These are phyloP conservation scores for Eptesicus fuscus DNA, from an alignment of 2,113 vertebrate genomes.

Conservation along the genomic window DNA sequence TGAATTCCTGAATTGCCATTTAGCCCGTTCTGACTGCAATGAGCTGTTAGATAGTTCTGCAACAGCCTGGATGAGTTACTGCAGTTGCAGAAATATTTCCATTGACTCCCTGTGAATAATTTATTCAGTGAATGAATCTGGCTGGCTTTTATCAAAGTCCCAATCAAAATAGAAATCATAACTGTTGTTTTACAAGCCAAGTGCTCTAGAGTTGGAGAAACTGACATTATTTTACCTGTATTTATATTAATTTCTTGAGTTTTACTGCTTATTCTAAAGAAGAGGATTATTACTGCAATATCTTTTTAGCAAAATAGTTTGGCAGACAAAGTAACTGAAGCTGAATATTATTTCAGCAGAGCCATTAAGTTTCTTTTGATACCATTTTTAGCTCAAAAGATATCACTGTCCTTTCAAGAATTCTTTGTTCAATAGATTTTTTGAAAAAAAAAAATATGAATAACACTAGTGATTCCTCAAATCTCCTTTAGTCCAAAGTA, in stretches of 20 bases:
- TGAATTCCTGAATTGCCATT: neutral
- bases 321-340: neutral
- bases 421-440: neutral
- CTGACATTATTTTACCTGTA: neutral
- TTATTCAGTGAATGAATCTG: neutral
- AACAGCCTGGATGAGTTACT: neutral
- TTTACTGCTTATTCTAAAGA: neutral
- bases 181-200: neutral
- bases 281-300: neutral
- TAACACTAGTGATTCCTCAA: neutral
- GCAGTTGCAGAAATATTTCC: neutral
- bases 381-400: neutral
- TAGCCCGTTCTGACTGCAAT: neutral
- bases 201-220: neutral
- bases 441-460: neutral
- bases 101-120: neutral
- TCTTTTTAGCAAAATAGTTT: constrained; percentile 13
- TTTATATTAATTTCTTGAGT: constrained; percentile 4
- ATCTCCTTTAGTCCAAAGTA: neutral
- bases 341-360: constrained; percentile 20
- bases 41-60: neutral
- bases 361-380: neutral
- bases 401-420: neutral
- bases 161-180: neutral
- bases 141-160: neutral